A percentile compares a stretch with the other conserved stretches of the same genome.
Conservation (phyloP, 1,140 invertebrate genomes). For the Pseudomyrmex gracilis region DNA sequence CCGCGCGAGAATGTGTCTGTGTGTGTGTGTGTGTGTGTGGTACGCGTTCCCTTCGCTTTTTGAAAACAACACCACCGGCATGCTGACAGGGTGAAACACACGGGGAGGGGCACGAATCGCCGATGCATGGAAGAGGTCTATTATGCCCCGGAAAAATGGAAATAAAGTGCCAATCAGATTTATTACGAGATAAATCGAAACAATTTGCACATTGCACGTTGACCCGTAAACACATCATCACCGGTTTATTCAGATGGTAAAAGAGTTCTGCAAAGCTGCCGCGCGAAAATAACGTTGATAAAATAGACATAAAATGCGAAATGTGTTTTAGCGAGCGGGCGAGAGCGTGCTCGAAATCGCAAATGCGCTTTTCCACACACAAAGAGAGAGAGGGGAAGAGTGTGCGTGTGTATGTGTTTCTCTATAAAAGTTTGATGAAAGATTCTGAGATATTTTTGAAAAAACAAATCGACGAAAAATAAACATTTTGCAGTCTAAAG, state of each 20-base stretch:
- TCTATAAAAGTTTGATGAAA: conserved; percentile 2
- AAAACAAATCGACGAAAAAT: not conserved
- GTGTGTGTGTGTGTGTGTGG: too few relatives aligned
- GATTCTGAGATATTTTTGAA: not conserved
- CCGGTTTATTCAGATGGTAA: conserved; percentile 50
- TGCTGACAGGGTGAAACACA: conserved; percentile 10
- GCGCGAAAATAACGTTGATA: conserved; percentile 50
- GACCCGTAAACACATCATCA: conserved; percentile 58
- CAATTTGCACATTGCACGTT: conserved; percentile 57
- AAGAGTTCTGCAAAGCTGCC: conserved; percentile 40
- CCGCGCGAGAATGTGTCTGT: too few relatives aligned
- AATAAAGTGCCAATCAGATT: conserved; percentile 61
- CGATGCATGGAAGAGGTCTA: conserved; percentile 43
- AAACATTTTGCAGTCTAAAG: not conserved
- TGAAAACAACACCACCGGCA: conserved; percentile 39
- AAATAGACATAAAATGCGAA: conserved; percentile 53
- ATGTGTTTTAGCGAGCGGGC: not conserved
- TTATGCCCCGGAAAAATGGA: conserved; percentile 56
- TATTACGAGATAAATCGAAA: conserved; percentile 62
- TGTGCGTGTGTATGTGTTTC: not conserved
- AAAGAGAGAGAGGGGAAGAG: too few relatives aligned
- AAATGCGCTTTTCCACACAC: conserved; percentile 1
- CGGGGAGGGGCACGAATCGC: too few relatives aligned
- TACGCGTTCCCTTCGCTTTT: conserved; percentile 23
- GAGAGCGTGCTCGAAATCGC: conserved; percentile 21